Base-by-base conservation (phyloP, 2,113 vertebrate genomes). In the Archilochus colubris region DNA sequence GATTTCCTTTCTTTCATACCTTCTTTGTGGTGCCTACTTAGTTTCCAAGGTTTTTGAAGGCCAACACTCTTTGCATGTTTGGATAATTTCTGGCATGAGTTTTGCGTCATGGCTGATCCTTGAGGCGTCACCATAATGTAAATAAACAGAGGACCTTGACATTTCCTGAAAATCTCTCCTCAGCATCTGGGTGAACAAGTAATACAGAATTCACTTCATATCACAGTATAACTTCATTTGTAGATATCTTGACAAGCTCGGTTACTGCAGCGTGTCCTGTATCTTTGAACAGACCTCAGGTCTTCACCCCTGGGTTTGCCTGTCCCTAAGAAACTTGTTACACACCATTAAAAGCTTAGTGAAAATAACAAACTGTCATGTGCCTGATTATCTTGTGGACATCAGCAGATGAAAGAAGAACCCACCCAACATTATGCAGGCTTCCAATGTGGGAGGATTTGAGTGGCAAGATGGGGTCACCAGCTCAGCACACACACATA, bases 401-500 rank as follows among this genome's bases (percentile, higher is more conserved):
- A 40, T 83, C 82, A 89, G 59, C 12, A 91, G 68, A 74, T 69
- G 68, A 94, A 91, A 89, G 64, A 78, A 58, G 73, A 86, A 40
- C 0, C 1, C n/a, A 86, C 50, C 40, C 3, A 21, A 30, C 61
- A 33, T 54, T 50, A 73, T 51, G 48, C 21, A 83, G 10, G 25
- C 9, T 80, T 67, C 59, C 63, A 1, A 0, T 16, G 73, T 93
- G 82, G 93, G 72, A 85, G 82, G 43, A 43, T 50, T 24, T 0
- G 0, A 66, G 55, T 63, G 67, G 61, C 43, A 72, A 67, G 54
- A 72, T 3, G 2, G 59, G 75, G 75, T 86, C 9, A 19, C 62
- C 0, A 0, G 33, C 12, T 69, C 7, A 1, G 51, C 31, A 67
- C 30, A 23, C 43, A 25, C 22, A 27, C 1, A 0, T 33, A 0